Percentiles rank a stretch among this genome's conserved stretches.
Evolutionary conservation across 2,888 invertebrate genomes (phyloP).

Genomic region (Drosophila gaucha): DNA sequence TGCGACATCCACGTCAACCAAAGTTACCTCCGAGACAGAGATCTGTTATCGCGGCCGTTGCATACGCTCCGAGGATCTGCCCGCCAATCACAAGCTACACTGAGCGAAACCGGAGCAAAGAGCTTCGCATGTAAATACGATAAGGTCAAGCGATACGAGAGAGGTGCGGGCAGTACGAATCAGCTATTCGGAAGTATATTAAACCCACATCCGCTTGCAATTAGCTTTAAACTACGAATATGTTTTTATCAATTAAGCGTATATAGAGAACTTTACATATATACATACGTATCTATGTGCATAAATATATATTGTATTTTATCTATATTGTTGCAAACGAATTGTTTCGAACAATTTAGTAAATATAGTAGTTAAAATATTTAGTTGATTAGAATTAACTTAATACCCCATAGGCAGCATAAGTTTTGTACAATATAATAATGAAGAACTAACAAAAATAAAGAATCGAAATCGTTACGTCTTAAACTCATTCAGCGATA

Average conservation of each 20-base stretch:
- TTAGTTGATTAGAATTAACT: conserved; percentile 37
- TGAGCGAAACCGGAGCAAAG: conserved; percentile 54
- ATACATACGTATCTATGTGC: conserved; percentile 23
- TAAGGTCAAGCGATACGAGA: conserved; percentile 50
- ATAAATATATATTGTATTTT: conserved; percentile 32
- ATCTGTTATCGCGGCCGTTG: conserved; percentile 95
- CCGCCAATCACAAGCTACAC: conserved; percentile 83
- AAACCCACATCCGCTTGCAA: conserved; percentile 55
- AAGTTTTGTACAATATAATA: conserved; percentile 72
- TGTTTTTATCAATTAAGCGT: conserved; percentile 43
- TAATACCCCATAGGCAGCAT: conserved; percentile 57
- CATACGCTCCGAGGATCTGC: conserved; percentile 87
- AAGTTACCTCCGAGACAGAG: conserved; percentile 94
- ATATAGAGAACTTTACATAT: conserved; percentile 18
- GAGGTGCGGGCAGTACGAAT: conserved; percentile 21
- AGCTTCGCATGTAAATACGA: conserved; percentile 56
- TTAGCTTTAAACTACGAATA: conserved; percentile 77
- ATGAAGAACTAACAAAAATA: conserved; percentile 66
- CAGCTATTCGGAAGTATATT: conserved; percentile 5
- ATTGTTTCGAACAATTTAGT: conserved; percentile 34
- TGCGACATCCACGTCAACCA: conserved; percentile 90
- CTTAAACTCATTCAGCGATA: no score
- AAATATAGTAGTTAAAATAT: conserved; percentile 43
- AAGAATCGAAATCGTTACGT: conserved; percentile 44
- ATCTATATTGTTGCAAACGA: conserved; percentile 32